Conservation (phyloP, 1,140 invertebrate species). For the Lanistes nyassanus region DNA sequence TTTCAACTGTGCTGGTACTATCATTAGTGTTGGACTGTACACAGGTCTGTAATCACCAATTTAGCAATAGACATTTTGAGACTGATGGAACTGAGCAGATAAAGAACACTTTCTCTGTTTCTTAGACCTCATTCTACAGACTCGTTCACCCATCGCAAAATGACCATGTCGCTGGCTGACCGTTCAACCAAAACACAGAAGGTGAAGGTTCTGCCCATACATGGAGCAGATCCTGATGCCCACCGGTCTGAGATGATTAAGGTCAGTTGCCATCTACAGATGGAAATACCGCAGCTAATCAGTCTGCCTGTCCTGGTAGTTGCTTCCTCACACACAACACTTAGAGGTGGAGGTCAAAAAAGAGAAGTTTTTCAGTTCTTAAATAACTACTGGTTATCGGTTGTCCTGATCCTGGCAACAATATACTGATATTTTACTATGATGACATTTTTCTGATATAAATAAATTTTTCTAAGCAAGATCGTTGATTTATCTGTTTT, state of each 20-base stretch:
- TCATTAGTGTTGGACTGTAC: too few species aligned
- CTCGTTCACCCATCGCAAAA: slow-evolving; percentile 98
- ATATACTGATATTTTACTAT: too few species aligned
- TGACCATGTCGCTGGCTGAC: slow-evolving; percentile 97
- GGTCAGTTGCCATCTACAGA: slow-evolving; percentile 66
- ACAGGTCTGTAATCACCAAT: too few species aligned
- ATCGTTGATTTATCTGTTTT: too few species aligned
- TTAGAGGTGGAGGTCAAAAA: not conserved
- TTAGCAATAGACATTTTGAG: too few species aligned
- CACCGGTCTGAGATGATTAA: slow-evolving; percentile 91
- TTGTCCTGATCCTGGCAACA: too few species aligned
- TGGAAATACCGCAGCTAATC: too few species aligned
- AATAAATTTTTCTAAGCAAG: too few species aligned
- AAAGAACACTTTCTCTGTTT: not conserved
- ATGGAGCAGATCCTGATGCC: slow-evolving; percentile 92
- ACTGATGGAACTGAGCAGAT: too few species aligned
- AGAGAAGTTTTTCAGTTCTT: not conserved
- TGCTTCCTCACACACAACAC: not conserved
- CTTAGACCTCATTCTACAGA: slow-evolving; percentile 91
- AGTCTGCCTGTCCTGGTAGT: too few species aligned
- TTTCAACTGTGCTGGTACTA: too few species aligned
- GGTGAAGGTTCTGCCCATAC: slow-evolving; percentile 95
- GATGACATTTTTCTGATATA: too few species aligned
- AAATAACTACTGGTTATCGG: not conserved
- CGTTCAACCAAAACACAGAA: slow-evolving; percentile 95